Conservation (phyloP, 2,888 invertebrate species). For the Oscheius myriophilus region DNA sequence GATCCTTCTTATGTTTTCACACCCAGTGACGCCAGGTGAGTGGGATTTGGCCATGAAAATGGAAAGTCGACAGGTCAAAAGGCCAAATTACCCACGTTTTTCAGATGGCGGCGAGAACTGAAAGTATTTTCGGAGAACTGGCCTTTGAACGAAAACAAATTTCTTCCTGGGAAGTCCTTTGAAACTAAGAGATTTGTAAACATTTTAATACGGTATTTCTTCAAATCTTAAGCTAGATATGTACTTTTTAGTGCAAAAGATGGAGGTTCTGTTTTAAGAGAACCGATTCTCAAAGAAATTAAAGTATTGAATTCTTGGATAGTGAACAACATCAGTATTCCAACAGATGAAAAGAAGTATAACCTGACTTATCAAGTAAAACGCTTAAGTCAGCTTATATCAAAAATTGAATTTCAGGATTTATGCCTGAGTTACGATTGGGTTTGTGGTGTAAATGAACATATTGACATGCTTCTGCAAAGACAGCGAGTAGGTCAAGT, state of each 20-base stretch:
- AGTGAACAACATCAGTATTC: constrained; percentile 61
- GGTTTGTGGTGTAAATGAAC: constrained; percentile 67
- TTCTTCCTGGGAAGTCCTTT: constrained; percentile 69
- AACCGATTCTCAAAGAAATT: constrained; percentile 62
- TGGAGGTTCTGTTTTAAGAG: constrained; percentile 62
- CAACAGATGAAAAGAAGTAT: constrained; percentile 61
- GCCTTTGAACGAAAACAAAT: constrained; percentile 68
- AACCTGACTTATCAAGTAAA: constrained; percentile 66
- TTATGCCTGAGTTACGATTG: constrained; percentile 58
- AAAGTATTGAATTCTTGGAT: constrained; percentile 63
- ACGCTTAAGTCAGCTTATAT: neutral
- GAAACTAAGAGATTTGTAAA: constrained; percentile 68
- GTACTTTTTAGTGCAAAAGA: constrained; percentile 53
- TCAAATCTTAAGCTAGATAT: neutral
- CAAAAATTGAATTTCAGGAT: constrained; percentile 45
- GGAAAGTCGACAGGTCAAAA: neutral
- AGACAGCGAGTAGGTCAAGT: constrained; percentile 62
- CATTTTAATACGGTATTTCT: constrained; percentile 46
- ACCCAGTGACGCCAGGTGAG: constrained; percentile 65
- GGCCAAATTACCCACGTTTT: constrained; percentile 16
- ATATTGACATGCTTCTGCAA: constrained; percentile 65
- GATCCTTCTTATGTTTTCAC: constrained; percentile 69
- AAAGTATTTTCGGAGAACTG: constrained; percentile 65
- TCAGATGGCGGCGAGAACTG: constrained; percentile 66
- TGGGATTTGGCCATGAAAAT: constrained; percentile 1